Conservation (phyloP, 2,888 invertebrate genomes). For the Balanococcus diminutus region DNA sequence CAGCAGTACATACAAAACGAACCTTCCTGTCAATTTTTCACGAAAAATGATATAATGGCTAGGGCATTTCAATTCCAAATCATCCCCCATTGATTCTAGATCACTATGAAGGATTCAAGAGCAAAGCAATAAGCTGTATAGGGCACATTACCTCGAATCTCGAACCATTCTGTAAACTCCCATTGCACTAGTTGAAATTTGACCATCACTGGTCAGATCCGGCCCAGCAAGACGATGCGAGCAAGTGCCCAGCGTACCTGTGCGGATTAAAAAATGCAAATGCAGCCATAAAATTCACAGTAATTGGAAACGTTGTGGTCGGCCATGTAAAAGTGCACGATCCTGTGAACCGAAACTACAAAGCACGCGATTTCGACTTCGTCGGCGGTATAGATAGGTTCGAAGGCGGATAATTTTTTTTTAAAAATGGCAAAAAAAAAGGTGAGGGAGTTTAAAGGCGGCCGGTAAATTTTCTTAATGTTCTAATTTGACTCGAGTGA, state of each 20-base stretch:
- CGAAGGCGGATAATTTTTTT: background rate
- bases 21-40: no score
- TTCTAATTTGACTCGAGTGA: background rate
- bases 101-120: no score
- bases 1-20: no score
- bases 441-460: background rate
- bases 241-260: background rate
- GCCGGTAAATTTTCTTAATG: background rate
- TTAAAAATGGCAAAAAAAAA: background rate
- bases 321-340: background rate
- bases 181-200: background rate
- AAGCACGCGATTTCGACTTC: background rate
- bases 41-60: no score
- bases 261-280: background rate
- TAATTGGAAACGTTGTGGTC: conserved; percentile 36
- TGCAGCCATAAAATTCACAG: conserved; percentile 16
- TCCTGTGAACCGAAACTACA: conserved; percentile 19
- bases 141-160: no score
- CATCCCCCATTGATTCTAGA: no score
- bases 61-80: no score
- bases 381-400: background rate
- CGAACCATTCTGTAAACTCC: no score
- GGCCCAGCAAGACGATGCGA: background rate
- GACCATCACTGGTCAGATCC: background rate
- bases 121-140: no score